These are phyloP conservation scores for Spheniscus mendiculus DNA, from an alignment of 2,113 vertebrate species.

Conservation along the genomic window DNA sequence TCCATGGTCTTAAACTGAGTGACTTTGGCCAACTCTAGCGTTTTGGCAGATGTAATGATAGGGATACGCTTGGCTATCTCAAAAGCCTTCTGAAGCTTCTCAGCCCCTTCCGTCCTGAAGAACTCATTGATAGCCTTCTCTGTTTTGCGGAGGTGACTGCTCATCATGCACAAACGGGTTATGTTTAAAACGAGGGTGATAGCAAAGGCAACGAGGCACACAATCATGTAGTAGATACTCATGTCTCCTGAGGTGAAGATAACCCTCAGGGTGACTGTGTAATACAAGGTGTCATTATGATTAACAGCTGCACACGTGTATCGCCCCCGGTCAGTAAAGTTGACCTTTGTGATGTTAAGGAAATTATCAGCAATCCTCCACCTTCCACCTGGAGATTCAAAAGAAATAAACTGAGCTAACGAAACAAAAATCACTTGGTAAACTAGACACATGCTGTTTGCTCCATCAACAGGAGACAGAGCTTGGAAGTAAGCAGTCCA, in stretches of 20 bases:
- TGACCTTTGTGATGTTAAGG: slow-evolving; percentile 89
- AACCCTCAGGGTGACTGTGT: slow-evolving; percentile 87
- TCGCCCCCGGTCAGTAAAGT: slow-evolving; percentile 87
- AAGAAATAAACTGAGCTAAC: slow-evolving; percentile 1
- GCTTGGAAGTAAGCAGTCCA: not conserved
- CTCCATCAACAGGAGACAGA: not conserved
- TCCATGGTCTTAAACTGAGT: slow-evolving; percentile 96
- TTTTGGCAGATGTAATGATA: slow-evolving; percentile 92
- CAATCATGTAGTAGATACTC: slow-evolving; percentile 89
- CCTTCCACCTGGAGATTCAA: slow-evolving; percentile 76
- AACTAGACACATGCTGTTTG: not conserved
- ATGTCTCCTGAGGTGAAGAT: slow-evolving; percentile 87
- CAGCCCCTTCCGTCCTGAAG: slow-evolving; percentile 91
- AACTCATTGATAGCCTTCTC: slow-evolving; percentile 95
- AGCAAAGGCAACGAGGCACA: slow-evolving; percentile 90
- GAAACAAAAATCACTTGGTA: not conserved
- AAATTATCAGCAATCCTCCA: slow-evolving; percentile 80
- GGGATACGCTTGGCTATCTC: slow-evolving; percentile 96
- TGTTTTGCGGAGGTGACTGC: slow-evolving; percentile 91
- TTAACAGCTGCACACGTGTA: slow-evolving; percentile 82
- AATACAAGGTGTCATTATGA: slow-evolving; percentile 62
- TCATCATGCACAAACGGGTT: slow-evolving; percentile 92
- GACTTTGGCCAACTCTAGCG: slow-evolving; percentile 91
- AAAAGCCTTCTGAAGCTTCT: slow-evolving; percentile 95
- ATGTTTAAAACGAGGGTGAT: slow-evolving; percentile 91